Base-by-base conservation (phyloP, 1,140 invertebrate species). In the Bombus consobrinus region DNA sequence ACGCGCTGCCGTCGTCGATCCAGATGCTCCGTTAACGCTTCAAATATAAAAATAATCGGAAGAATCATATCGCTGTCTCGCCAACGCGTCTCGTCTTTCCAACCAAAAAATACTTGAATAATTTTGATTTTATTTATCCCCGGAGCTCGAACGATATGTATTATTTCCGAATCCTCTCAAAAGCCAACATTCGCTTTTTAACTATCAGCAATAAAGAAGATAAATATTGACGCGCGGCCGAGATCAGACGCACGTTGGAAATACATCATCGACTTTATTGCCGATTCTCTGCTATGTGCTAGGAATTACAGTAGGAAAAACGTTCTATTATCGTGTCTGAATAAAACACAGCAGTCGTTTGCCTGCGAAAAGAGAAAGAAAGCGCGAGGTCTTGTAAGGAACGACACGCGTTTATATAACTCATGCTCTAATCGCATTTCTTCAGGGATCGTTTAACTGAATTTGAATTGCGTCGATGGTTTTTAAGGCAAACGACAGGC, bases 201-300 rank as follows among this genome's bases (percentile, higher is more conserved):
- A 64, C 53, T 15, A 66, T 32, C 66, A 32, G 87, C 59, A 64
- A 72, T 64, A 69, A 43, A 47, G 41, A 22, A 15, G 37, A 66
- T 81, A 87, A 90, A 89, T 89, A 87, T 90, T 85, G 74, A 82
- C 66, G 57, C 41, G n/a, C 39, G n/a, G 59, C 73, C 41, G 72
- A 76, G 82, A 83, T 89, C 74, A 64, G 37, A 74, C 62, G n/a
- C 39, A 34, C 2, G 34, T 41, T 53, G 75, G n/a, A 41, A 83
- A 71, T 82, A 85, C 34, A 78, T 88, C 73, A 47, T 53, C 64
- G 66, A 78, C 34, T 83, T 83, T 53, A 76, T 53, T 41, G 64
- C 62, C 59, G 53, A 59, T 22, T 28, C 53, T 28, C 32, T n/a
- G 34, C 22, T 28, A 12, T 10, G 57, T 62, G n/a, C 34, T 1